These are phyloP conservation scores for Asteroscopus sphinx DNA, from an alignment of 2,888 invertebrate species.

Conservation along the genomic window DNA sequence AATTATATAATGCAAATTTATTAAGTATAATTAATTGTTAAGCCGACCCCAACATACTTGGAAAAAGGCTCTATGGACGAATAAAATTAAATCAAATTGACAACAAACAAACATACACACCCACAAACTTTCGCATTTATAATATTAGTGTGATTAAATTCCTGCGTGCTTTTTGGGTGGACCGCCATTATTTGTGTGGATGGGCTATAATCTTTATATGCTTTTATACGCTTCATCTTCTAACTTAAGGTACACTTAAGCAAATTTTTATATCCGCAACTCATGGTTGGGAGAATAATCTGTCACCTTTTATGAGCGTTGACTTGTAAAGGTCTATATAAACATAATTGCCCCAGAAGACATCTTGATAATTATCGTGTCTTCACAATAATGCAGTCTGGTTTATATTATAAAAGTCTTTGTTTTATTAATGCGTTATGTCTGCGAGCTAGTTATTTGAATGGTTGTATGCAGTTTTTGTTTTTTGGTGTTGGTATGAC, in stretches of 20 bases:
- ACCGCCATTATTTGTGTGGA: too few species aligned
- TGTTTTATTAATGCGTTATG: slow-evolving; percentile 45
- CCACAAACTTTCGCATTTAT: too few species aligned
- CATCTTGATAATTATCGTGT: slow-evolving; percentile 14
- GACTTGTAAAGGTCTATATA: slow-evolving; percentile 54
- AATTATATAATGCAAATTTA: too few species aligned
- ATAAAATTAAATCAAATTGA: too few species aligned
- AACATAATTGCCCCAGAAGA: slow-evolving; percentile 48
- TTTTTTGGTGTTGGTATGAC: slow-evolving; percentile 16
- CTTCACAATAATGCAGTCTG: slow-evolving; percentile 27
- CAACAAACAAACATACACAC: too few species aligned
- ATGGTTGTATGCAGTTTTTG: slow-evolving; percentile 25
- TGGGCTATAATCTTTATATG: not conserved
- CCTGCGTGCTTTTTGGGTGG: too few species aligned
- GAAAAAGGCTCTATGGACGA: too few species aligned
- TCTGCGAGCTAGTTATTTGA: slow-evolving; percentile 37
- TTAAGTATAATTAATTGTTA: too few species aligned
- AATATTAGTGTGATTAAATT: too few species aligned
- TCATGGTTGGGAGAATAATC: slow-evolving; percentile 40
- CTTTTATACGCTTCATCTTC: slow-evolving; percentile 5
- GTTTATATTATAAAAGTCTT: slow-evolving; percentile 21
- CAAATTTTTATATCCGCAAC: slow-evolving; percentile 45
- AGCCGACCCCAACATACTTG: too few species aligned
- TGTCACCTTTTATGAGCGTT: slow-evolving; percentile 60
- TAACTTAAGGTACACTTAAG: slow-evolving; percentile 4